A percentile compares a stretch with the other conserved stretches of the same genome.
Conservation (phyloP, 2,888 invertebrate species). For the Dryococelus australis region DNA sequence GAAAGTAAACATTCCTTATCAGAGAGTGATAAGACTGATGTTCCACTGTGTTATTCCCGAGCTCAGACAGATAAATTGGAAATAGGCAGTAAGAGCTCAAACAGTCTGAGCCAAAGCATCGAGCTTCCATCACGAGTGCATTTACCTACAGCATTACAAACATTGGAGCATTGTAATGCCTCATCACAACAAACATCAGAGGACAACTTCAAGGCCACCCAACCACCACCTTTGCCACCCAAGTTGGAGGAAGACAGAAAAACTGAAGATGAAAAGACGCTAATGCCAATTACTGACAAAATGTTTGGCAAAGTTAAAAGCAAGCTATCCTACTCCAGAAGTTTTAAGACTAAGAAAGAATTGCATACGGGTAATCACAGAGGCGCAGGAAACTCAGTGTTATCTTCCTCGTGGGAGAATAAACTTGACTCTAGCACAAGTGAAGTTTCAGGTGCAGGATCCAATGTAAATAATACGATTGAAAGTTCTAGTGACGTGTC, state of each 20-base stretch:
- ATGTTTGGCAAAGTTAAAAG: slow-evolving; percentile 35
- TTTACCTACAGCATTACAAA: not conserved
- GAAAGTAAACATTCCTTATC: slow-evolving; percentile 31
- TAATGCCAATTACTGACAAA: slow-evolving; percentile 13
- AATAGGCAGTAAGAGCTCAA: not conserved
- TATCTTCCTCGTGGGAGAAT: slow-evolving; percentile 41
- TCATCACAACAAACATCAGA: not conserved
- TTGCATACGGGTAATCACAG: slow-evolving; percentile 28
- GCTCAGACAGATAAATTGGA: not conserved
- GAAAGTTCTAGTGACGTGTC: not conserved
- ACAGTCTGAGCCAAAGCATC: not conserved
- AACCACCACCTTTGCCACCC: not conserved
- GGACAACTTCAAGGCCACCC: not conserved
- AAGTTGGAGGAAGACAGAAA: slow-evolving; percentile 16
- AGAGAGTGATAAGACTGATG: slow-evolving; percentile 28
- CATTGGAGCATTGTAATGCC: not conserved
- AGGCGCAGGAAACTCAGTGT: slow-evolving; percentile 29
- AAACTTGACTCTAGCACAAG: not conserved
- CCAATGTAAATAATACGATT: not conserved
- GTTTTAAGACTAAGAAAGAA: slow-evolving; percentile 43
- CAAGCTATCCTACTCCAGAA: slow-evolving; percentile 38
- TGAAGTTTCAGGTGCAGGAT: not conserved
- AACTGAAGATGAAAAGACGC: not conserved
- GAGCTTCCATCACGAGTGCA: not conserved
- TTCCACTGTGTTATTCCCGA: not conserved